Base-by-base conservation (phyloP, 1,140 invertebrate genomes). In the Drosophila arawakana region DNA sequence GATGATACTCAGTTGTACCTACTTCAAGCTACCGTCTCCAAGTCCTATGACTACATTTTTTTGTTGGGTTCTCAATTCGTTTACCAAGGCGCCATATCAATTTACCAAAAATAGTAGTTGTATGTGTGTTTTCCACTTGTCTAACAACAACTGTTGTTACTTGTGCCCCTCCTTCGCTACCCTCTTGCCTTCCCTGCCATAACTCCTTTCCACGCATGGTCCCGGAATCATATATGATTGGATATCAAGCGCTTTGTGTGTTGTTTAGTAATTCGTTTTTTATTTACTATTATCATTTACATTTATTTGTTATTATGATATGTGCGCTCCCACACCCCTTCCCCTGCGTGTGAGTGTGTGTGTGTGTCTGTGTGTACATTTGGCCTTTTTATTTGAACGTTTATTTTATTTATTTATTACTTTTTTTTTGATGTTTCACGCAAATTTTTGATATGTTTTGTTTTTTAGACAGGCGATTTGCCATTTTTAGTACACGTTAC, bases 221-320 rank as follows among this genome's bases (percentile, higher is more conserved):
- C 41, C 13, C 55, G 39, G 41, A 44, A 35, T 30, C 21, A 58
- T 46, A 58, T 46, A 54, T 71, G 82, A 86, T 88, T 86, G 68
- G 68, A 59, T 72, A 65, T 72, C 37, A 50, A 59, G 52, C 60
- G 59, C 44, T 43, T 59, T 73, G 76, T 88, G 66, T 89, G 80
- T 88, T 88, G 80, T 88, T 88, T 88, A 80, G 84, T 89, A 88
- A 88, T 88, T 88, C 83, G 84, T 84, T 88, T 88, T 88, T 88
- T 88, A 88, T 88, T 88, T 88, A 89, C 83, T 79, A 89, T 88
- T 88, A 88, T 88, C 83, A 88, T 88, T 88, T 88, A 88, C 83
- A 88, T 88, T 88, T 88, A 89, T 88, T 88, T 88, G 83, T 89
- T 88, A 88, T 89, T 89, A 83, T 88, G 83, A 73, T 88, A 83